Evolutionary conservation across 2,797 vertebrate species (phyloP).

Genomic region (Aldrovandia affinis): DNA sequence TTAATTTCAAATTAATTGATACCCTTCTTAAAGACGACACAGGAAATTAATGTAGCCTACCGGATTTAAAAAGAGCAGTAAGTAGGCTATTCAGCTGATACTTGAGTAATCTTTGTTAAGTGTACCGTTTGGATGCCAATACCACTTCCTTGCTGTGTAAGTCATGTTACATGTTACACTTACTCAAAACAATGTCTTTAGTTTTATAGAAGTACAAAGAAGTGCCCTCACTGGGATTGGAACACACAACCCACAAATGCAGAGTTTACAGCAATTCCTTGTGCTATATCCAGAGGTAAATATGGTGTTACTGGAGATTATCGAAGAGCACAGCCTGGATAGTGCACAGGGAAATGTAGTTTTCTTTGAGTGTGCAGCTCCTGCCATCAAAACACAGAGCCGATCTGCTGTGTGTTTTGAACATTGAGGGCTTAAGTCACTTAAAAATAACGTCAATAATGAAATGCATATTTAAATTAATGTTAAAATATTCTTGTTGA

Average conservation of each 20-base stretch:
- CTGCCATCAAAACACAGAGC: not conserved
- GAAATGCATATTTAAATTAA: constrained; percentile 35
- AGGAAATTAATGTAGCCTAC: no score
- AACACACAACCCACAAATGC: not conserved
- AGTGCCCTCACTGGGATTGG: not conserved
- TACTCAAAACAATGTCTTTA: no score
- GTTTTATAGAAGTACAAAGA: not conserved
- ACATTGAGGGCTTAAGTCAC: not conserved
- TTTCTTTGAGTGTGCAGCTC: not conserved
- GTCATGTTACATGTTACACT: not conserved
- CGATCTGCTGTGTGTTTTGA: not conserved
- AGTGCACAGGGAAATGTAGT: no score
- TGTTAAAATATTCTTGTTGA: constrained; percentile 29
- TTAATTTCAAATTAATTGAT: no score
- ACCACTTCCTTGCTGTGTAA: not conserved
- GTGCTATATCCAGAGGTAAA: not conserved
- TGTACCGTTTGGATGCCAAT: not conserved
- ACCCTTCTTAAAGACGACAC: no score
- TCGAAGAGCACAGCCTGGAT: not conserved
- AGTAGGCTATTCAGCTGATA: not conserved
- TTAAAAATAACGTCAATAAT: constrained; percentile 14
- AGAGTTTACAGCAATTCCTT: not conserved
- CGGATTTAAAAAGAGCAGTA: no score
- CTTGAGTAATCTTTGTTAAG: not conserved
- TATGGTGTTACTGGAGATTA: not conserved